These are phyloP conservation scores for Macaca nemestrina DNA, from an alignment of 2,113 vertebrate species.

Conservation along the genomic window DNA sequence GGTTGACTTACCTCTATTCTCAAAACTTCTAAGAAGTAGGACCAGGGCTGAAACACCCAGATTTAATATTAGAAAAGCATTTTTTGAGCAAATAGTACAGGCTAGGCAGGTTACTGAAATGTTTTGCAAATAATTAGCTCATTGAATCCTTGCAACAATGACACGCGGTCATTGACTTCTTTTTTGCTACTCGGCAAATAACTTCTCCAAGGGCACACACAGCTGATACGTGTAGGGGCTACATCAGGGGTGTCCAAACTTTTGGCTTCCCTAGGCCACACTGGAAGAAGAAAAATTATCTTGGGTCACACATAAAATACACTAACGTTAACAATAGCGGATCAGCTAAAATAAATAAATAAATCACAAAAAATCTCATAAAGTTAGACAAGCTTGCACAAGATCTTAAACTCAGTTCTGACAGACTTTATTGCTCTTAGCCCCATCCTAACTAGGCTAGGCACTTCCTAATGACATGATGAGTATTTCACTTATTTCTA, in stretches of 20 bases:
- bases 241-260: not conserved
- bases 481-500: not conserved
- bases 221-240: not conserved
- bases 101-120: not conserved
- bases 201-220: not conserved
- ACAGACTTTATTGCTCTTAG: not conserved
- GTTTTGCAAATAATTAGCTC: not conserved
- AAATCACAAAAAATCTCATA: too few relatives aligned
- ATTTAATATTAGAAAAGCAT: not conserved
- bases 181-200: not conserved
- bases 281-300: too few relatives aligned
- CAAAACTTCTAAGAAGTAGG: constrained; percentile 14
- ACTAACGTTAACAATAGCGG: too few relatives aligned
- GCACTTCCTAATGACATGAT: not conserved
- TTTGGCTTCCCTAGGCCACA: too few relatives aligned
- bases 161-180: not conserved
- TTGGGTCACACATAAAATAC: too few relatives aligned
- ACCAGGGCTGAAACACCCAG: not conserved
- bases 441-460: not conserved
- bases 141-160: not conserved
- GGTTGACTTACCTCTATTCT: not conserved
- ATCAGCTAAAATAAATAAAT: too few relatives aligned
- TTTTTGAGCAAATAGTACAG: not conserved
- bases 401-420: not conserved
- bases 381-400: too few relatives aligned